Evolutionary conservation across 1,140 invertebrate genomes (phyloP).

Genomic region (Agraylea sexmaculata): DNA sequence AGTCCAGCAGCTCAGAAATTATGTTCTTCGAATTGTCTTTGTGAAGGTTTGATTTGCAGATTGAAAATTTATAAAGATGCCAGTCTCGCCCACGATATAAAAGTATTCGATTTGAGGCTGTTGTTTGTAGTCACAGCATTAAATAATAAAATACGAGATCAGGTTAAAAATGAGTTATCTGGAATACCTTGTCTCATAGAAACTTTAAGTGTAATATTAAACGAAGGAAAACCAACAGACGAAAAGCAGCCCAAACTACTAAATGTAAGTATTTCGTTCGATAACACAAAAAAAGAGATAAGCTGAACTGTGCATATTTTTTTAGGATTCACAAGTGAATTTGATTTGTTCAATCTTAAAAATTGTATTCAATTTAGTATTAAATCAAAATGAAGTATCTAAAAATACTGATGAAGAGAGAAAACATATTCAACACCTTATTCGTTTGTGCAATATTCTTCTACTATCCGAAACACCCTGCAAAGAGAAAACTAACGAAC

Average conservation of each 20-base stretch:
- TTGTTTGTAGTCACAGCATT: constrained; percentile 81
- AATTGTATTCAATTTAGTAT: constrained; percentile 76
- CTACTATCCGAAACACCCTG: constrained; percentile 49
- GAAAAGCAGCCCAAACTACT: constrained; percentile 23
- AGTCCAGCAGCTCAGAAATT: constrained; percentile 55
- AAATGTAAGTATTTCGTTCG: constrained; percentile 21
- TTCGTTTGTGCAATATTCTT: no score
- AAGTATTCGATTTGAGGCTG: constrained; percentile 79
- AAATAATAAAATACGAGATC: constrained; percentile 53
- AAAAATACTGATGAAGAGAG: constrained; percentile 46
- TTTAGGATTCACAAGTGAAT: constrained; percentile 53
- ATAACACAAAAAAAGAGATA: constrained; percentile 1
- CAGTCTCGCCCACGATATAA: constrained; percentile 52
- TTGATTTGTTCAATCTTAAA: constrained; percentile 77
- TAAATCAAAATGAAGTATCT: constrained; percentile 36
- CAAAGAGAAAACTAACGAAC: constrained; percentile 52
- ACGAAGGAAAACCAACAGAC: constrained; percentile 29
- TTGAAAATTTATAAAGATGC: constrained; percentile 53
- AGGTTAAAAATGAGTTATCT: constrained; percentile 64
- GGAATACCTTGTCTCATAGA: constrained; percentile 71
- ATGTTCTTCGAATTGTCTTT: constrained; percentile 57
- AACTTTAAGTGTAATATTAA: constrained; percentile 62
- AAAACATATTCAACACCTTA: constrained; percentile 58
- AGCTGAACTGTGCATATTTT: constrained; percentile 20
- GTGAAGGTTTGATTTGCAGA: constrained; percentile 62